Percentiles rank a stretch among this genome's conserved stretches.
Conservation (phyloP, 2,797 vertebrate genomes). For the Knipowitschia caucasica region DNA sequence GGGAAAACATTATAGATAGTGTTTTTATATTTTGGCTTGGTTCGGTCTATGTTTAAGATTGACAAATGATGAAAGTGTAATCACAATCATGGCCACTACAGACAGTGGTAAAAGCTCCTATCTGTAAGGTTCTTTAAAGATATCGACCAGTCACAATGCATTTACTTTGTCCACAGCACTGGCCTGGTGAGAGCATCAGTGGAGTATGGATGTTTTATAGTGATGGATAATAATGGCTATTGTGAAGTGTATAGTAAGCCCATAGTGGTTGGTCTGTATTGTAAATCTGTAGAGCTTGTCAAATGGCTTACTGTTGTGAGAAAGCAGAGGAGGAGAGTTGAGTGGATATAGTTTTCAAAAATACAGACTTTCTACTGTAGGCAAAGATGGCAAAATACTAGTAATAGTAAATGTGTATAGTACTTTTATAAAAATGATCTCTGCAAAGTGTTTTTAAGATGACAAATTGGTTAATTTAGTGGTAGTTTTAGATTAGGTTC, state of each 20-base stretch:
- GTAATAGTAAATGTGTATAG: too few relatives aligned
- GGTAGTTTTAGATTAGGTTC: too few relatives aligned
- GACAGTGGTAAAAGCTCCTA: slow-evolving; percentile 34
- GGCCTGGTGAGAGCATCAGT: slow-evolving; percentile 17
- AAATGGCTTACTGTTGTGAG: neutral
- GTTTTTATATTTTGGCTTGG: slow-evolving; percentile 16
- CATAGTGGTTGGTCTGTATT: neutral
- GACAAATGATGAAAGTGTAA: slow-evolving; percentile 41
- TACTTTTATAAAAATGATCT: too few relatives aligned
- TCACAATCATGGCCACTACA: slow-evolving; percentile 36
- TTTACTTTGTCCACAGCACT: slow-evolving; percentile 35
- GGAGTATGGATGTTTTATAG: slow-evolving; percentile 3
- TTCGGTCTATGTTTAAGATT: slow-evolving; percentile 6
- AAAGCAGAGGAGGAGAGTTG: neutral
- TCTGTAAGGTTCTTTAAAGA: slow-evolving; percentile 32
- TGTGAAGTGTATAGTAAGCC: neutral
- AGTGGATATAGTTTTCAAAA: too few relatives aligned
- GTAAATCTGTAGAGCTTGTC: neutral
- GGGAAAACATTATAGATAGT: slow-evolving; percentile 2
- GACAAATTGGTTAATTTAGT: too few relatives aligned
- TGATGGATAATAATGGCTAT: slow-evolving; percentile 2
- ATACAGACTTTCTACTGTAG: too few relatives aligned
- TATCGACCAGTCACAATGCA: slow-evolving; percentile 45
- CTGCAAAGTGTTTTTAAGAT: too few relatives aligned
- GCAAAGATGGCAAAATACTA: too few relatives aligned